Conservation (phyloP, 2,797 vertebrate genomes). For the Danio choprae region DNA sequence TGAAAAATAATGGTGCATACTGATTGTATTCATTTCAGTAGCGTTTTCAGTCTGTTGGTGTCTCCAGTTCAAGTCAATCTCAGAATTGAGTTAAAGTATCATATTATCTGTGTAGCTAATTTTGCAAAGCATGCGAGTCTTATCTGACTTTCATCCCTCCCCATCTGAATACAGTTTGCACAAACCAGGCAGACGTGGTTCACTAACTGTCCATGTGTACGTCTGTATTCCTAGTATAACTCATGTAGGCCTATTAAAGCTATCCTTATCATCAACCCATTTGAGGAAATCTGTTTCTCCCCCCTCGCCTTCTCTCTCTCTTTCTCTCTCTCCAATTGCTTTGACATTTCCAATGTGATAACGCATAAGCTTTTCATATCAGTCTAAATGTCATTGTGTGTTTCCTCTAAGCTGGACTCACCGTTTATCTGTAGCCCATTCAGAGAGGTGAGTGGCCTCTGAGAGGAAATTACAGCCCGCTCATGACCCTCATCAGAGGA, state of each 20-base stretch:
- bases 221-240: background rate
- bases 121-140: background rate
- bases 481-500: constrained; percentile 24
- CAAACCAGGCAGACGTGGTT: background rate
- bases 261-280: constrained; percentile 4
- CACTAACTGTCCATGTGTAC: background rate
- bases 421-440: constrained; percentile 38
- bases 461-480: constrained; percentile 57
- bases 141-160: background rate
- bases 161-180: constrained; percentile 12
- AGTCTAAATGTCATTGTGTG: constrained; percentile 62
- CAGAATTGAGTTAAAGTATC: background rate
- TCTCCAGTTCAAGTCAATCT: background rate
- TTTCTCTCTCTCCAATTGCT: constrained; percentile 28
- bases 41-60: background rate
- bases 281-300: constrained; percentile 22
- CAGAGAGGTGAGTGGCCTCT: constrained; percentile 36
- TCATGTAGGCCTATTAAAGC: constrained; percentile 12
- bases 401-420: constrained; percentile 45
- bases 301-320: background rate
- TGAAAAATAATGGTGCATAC: background rate
- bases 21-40: no score
- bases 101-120: background rate
- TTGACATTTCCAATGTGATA: constrained; percentile 63
- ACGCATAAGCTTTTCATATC: constrained; percentile 60